Percentiles rank a stretch among this genome's conserved stretches.
Conservation (phyloP, 2,888 invertebrate genomes). For the Tillus elongatus region DNA sequence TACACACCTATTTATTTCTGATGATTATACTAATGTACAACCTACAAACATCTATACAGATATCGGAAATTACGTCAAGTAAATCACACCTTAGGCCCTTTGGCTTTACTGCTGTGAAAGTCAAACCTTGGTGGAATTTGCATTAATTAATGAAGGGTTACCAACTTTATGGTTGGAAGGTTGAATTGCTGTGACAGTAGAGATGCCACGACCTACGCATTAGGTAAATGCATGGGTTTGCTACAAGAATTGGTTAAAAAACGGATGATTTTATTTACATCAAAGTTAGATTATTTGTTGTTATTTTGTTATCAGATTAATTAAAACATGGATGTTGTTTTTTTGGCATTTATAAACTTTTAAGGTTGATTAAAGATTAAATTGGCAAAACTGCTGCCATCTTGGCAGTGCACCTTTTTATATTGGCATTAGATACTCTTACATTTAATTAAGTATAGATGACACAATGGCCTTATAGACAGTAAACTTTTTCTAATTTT, state of each 20-base stretch:
- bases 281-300: constrained; percentile 13
- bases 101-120: constrained; percentile 11
- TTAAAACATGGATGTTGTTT: constrained; percentile 22
- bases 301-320: no score
- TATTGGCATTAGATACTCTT: no score
- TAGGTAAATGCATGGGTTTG: constrained; percentile 17
- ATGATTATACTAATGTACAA: constrained; percentile 32
- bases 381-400: no score
- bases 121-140: constrained; percentile 26
- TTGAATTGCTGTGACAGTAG: no score
- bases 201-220: no score
- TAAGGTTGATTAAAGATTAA: no score
- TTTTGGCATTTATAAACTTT: no score
- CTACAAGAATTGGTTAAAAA: constrained; percentile 29
- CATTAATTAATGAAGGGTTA: constrained; percentile 26
- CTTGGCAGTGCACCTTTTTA: no score
- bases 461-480: no score
- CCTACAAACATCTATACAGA: constrained; percentile 38
- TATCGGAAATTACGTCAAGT: constrained; percentile 12
- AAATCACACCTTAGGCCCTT: constrained; percentile 25
- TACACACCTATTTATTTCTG: constrained; percentile 27
- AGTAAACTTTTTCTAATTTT: no score
- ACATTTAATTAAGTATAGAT: no score
- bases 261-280: constrained; percentile 11
- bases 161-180: constrained; percentile 20